A percentile compares a stretch with the other conserved stretches of the same genome.
Evolutionary conservation across 2,113 vertebrate species (phyloP).

Genomic region (Alectura lathami): DNA sequence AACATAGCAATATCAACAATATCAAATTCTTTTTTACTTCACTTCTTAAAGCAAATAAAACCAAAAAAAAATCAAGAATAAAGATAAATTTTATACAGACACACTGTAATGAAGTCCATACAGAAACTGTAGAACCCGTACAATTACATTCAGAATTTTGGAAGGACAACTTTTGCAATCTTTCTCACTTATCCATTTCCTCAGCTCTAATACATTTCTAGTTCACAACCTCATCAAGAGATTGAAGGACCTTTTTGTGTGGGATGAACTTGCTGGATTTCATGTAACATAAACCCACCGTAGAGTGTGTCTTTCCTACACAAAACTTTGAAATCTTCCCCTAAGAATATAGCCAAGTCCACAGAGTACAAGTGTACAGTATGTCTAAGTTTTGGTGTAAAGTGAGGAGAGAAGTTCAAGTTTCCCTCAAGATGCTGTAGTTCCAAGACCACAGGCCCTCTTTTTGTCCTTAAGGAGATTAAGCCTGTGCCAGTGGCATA

Average conservation of each 20-base stretch:
- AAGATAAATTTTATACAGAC: neutral
- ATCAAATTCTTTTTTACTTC: neutral
- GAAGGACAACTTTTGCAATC: neutral
- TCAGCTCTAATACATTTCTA: neutral
- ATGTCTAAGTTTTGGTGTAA: rapidly evolving
- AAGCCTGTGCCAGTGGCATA: neutral
- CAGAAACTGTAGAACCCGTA: neutral
- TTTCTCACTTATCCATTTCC: neutral
- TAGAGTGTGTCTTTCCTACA: neutral
- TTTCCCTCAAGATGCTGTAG: rapidly evolving
- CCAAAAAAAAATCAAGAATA: neutral
- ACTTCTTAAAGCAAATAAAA: neutral
- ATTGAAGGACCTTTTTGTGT: neutral
- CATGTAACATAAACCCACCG: neutral
- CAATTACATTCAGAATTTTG: neutral
- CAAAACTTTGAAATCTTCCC: neutral
- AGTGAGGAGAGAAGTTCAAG: neutral
- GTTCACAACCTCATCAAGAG: neutral
- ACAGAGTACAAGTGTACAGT: rapidly evolving
- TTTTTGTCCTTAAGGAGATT: neutral
- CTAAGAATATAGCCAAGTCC: neutral
- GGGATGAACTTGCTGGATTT: neutral
- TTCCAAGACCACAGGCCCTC: neutral
- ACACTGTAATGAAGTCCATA: neutral
- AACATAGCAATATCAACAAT: neutral